A percentile compares a stretch with the other conserved stretches of the same genome.
Conservation (phyloP, 2,888 invertebrate genomes). For the Allacma fusca region DNA sequence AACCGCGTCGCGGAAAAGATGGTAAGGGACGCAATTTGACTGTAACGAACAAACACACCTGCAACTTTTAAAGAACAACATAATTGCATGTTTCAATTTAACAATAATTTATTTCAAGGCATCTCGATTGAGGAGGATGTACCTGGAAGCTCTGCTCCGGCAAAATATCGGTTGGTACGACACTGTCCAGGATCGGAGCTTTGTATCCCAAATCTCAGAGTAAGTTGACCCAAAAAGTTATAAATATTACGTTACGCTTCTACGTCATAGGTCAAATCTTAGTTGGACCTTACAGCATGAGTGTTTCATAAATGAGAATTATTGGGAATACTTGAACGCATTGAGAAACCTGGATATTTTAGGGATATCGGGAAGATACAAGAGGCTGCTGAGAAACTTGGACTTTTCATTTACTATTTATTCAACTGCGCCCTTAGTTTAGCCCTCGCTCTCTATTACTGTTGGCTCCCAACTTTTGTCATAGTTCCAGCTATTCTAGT, state of each 20-base stretch:
- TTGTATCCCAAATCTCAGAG: constrained; percentile 58
- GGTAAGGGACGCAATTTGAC: constrained; percentile 66
- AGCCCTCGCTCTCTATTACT: not conserved
- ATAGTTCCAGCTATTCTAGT: constrained; percentile 25
- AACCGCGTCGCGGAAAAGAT: constrained; percentile 77
- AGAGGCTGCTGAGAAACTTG: constrained; percentile 36
- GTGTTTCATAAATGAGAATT: too few relatives aligned
- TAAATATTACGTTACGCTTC: too few relatives aligned
- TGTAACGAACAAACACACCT: too few relatives aligned
- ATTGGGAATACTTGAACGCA: too few relatives aligned
- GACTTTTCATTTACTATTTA: not conserved
- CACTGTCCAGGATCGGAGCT: constrained; percentile 55
- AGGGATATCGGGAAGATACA: constrained; percentile 50
- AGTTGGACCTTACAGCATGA: too few relatives aligned
- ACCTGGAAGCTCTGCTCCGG: constrained; percentile 52
- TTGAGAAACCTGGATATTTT: too few relatives aligned
- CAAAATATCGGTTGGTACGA: constrained; percentile 61
- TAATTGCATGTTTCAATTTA: too few relatives aligned
- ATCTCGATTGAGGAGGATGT: constrained; percentile 49
- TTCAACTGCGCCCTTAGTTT: constrained; percentile 5
- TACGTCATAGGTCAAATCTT: too few relatives aligned
- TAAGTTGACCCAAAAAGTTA: constrained; percentile 28
- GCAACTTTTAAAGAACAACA: too few relatives aligned
- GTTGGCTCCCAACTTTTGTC: constrained; percentile 29
- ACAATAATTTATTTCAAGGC: too few relatives aligned